Base-by-base conservation (phyloP, 2,797 vertebrate species). In the Aplochiton taeniatus region DNA sequence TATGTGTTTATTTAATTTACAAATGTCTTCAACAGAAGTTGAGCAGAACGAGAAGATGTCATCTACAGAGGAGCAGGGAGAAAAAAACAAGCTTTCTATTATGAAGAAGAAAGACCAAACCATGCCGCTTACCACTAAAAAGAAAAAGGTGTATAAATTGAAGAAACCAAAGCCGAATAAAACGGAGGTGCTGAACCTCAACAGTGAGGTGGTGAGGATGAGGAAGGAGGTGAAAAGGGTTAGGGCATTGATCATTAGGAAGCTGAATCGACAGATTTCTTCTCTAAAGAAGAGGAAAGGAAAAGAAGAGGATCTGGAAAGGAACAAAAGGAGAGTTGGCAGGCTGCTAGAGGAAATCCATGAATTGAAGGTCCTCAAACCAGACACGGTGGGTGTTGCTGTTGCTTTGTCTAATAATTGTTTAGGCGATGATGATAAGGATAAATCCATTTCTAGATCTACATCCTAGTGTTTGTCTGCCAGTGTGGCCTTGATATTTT, bases 171-270 rank as follows among this genome's bases (percentile, higher is more conserved):
- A 54, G n/a, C 52, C 62, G 45, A 83, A 84, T 49, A 84, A 86
- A 74, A 4, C 70, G 0, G 65, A 64, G 1, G 79, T 71, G 19
- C 73, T 93, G 55, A 93, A 91, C 71, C 87, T 94, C 58, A 92
- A 91, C 82, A 91, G 92, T 59, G 90, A 98, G 92, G 95, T 99
- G 82, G 95, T 99, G 80, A 95, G 90, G 84, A 94, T 99, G 96
- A 96, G 97, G 83, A 95, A 93, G 85, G 97, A 98, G 76, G 94
- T 98, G 80, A 98, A 95, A 87, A 94, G 94, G 79, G 87, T 94
- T 52, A 94, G 89, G 83, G 93, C 92, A 55, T 76, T 97, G 77
- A 87, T 94, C 76, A 94, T 96, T 80, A 93, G 97, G 72, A 98
- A 91, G 83, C 81, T 98, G 70, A 93, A 91, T 0, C 92, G 96